Base-by-base conservation (phyloP, 2,888 invertebrate species). In the Formica aserva region DNA sequence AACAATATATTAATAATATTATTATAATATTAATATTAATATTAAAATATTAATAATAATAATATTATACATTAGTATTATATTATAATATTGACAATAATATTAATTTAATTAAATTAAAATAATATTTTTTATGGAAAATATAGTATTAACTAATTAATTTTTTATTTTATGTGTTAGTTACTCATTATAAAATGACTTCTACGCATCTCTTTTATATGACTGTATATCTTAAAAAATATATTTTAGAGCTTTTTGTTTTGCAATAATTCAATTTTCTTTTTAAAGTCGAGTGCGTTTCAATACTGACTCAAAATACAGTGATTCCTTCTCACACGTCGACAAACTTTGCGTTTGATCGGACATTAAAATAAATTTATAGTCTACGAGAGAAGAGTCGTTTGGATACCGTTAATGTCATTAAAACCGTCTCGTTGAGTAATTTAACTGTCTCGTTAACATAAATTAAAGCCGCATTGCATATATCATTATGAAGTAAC, bases 371-470 rank as follows among this genome's bases (percentile, higher is more conserved):
- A 38, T 52, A 66, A 76, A 76, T 76, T 52, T 76, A 66, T 66
- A 65, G 35, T 52, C 66, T 52, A 66, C 18, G 29, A 66, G 55
- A 66, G 26, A 52, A 38, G n/a, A 55, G 38, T 38, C 13, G 8
- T 18, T 15, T n/a, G n/a, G 9, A 74, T 45, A 45, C 9, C 45
- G 22, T 75, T 77, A 38, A 76, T 55, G 66, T 52, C 52, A 52
- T 66, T 76, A 62, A 74, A 62, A 26, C 15, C 62, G 13, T n/a
- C 6, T 65, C 35, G 18, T 66, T 38, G 65, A 66, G 26, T 76
- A 52, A 76, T 76, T 66, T 76, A 26, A 76, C 52, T 76, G 26
- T 66, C 52, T 76, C 66, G 52, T 76, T 76, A 65, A 76, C 66
- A 66, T 66, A 76, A 65, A 52, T 76, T 76, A 66, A 66, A 65